These are phyloP conservation scores for Poecilus cupreus DNA, from an alignment of 2,888 invertebrate species.

Conservation along the genomic window DNA sequence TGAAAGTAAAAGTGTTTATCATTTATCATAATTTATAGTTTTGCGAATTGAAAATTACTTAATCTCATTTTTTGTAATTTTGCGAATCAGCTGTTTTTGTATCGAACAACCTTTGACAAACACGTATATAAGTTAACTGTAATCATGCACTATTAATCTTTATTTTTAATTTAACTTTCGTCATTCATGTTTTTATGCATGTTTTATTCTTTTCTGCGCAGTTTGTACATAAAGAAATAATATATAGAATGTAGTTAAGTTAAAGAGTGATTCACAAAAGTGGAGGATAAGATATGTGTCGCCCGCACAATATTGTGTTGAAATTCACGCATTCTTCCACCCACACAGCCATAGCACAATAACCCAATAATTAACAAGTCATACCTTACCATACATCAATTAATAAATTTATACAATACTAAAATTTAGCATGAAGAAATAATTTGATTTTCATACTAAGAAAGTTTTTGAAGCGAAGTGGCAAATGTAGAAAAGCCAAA, in stretches of 20 bases:
- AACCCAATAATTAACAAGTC: neutral
- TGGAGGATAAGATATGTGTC: neutral
- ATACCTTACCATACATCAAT: too few species aligned
- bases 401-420: too few species aligned
- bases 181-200: neutral
- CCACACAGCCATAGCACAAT: neutral
- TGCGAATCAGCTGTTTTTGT: slow-evolving; percentile 14
- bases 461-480: too few species aligned
- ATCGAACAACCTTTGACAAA: slow-evolving; percentile 18
- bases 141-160: neutral
- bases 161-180: slow-evolving; percentile 12
- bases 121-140: neutral
- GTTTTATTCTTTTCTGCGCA: neutral
- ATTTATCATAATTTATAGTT: neutral
- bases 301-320: neutral
- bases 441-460: too few species aligned
- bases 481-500: too few species aligned
- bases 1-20: neutral
- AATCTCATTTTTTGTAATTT: neutral
- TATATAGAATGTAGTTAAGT: neutral
- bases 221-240: too few species aligned
- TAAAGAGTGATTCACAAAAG: neutral
- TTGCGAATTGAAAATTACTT: slow-evolving; percentile 4
- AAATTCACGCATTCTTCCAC: neutral
- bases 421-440: too few species aligned